phyloP scores from a whole-genome alignment of 2,888 invertebrate species.

The Timandra comae region DNA sequence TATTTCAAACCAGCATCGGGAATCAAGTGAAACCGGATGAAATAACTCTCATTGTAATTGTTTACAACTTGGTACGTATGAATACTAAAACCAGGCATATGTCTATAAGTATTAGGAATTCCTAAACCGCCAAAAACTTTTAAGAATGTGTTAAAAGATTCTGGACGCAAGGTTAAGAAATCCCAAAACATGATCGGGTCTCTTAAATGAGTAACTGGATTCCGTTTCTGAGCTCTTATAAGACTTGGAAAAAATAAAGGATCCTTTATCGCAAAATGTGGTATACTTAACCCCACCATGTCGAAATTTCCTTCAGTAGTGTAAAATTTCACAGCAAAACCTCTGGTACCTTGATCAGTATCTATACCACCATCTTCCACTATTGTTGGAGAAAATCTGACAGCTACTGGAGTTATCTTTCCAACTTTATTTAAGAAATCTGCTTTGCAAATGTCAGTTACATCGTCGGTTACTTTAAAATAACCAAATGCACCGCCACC shows the following conservation, averaged over 20 bases:
- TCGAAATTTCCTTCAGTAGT: conserved; percentile 94
- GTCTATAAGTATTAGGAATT: conserved; percentile 90
- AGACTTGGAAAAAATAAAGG: conserved; percentile 91
- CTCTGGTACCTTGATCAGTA: conserved; percentile 89
- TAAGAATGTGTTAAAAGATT: conserved; percentile 87
- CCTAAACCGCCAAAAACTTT: conserved; percentile 92
- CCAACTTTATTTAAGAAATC: conserved; percentile 84
- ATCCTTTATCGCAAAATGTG: conserved; percentile 92
- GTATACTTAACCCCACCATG: conserved; percentile 91
- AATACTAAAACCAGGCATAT: conserved; percentile 94
- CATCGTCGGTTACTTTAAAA: conserved; percentile 89
- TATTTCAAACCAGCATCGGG: conserved; percentile 91
- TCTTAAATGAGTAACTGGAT: conserved; percentile 89
- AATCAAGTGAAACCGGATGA: conserved; percentile 92
- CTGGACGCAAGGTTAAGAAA: conserved; percentile 88
- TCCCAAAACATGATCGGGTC: conserved; percentile 96
- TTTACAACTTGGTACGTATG: conserved; percentile 93
- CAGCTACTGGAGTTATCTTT: conserved; percentile 85
- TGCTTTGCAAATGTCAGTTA: conserved; percentile 84
- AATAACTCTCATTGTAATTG: conserved; percentile 79
- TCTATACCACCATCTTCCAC: conserved; percentile 92
- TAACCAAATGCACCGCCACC: conserved; percentile 92
- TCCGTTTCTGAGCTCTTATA: conserved; percentile 94
- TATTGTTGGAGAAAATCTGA: conserved; percentile 87
- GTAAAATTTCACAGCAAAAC: conserved; percentile 94